phyloP scores from a whole-genome alignment of 2,113 vertebrate species.

The Ramphastos sulfuratus region DNA sequence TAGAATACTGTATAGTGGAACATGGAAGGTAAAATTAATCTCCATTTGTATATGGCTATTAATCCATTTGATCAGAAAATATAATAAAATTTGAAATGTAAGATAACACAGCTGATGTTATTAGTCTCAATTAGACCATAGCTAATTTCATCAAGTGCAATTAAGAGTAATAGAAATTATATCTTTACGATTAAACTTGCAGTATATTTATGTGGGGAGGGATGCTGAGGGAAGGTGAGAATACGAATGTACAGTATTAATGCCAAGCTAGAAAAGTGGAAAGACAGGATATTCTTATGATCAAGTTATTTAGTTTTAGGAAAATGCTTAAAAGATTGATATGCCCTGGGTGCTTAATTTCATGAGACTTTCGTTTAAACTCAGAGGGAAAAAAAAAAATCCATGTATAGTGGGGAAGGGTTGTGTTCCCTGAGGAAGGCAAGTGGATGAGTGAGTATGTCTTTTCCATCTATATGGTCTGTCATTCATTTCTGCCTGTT shows the following conservation, averaged over 20 bases:
- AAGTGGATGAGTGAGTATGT: not conserved
- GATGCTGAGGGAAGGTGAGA: not conserved
- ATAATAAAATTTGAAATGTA: not conserved
- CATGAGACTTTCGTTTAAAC: not conserved
- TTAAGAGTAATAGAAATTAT: not conserved
- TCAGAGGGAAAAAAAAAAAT: not conserved
- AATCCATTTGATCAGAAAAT: not conserved
- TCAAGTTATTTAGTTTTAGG: not conserved
- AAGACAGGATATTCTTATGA: not conserved
- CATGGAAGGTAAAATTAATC: not conserved
- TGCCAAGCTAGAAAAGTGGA: not conserved
- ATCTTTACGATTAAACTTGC: not conserved
- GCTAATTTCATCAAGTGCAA: not conserved
- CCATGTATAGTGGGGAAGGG: not conserved
- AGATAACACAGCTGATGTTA: not conserved
- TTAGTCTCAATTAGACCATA: not conserved
- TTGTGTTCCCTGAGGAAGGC: not conserved
- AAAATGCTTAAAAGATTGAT: not conserved
- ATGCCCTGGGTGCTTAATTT: not conserved
- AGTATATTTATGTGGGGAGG: not conserved
- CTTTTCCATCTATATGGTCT: not conserved
- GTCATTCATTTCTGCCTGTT: not conserved
- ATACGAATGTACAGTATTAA: not conserved
- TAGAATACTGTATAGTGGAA: not conserved
- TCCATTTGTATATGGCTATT: not conserved